These are phyloP conservation scores for Chromobotia macracanthus DNA, from an alignment of 2,797 vertebrate species.

Conservation along the genomic window DNA sequence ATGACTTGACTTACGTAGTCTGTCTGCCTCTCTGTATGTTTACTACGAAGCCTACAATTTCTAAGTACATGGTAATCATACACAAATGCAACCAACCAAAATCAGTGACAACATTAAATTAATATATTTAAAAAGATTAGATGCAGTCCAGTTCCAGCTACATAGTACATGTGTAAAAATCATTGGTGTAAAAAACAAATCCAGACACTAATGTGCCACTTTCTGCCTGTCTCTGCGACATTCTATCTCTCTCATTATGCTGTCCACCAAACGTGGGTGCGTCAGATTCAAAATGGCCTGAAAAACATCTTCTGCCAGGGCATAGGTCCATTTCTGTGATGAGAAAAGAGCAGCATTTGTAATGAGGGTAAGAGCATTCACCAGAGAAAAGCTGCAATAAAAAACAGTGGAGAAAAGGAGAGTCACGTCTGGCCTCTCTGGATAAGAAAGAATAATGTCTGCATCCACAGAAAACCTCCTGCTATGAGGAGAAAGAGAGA, in stretches of 20 bases:
- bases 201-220: constrained; percentile 38
- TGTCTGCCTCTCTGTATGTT: neutral
- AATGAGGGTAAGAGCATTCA: constrained; percentile 44
- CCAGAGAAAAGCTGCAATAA: constrained; percentile 46
- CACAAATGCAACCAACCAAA: neutral
- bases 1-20: constrained; percentile 53
- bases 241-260: constrained; percentile 55
- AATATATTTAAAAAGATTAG: neutral
- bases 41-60: neutral
- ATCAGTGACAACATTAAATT: neutral
- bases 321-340: constrained; percentile 59
- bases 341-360: constrained; percentile 51
- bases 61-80: neutral
- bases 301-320: constrained; percentile 51
- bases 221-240: constrained; percentile 34
- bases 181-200: constrained; percentile 22
- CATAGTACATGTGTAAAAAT: neutral
- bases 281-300: constrained; percentile 43
- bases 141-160: neutral
- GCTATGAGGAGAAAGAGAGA: constrained; percentile 58
- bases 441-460: constrained; percentile 62
- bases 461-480: constrained; percentile 58
- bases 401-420: constrained; percentile 46
- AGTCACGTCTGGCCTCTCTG: constrained; percentile 52
- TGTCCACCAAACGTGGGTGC: constrained; percentile 31